A percentile compares a stretch with the other conserved stretches of the same genome.
These are phyloP conservation scores for Neoscelio sp. DNA, from an alignment of 2,888 invertebrate species.

Conservation along the genomic window DNA sequence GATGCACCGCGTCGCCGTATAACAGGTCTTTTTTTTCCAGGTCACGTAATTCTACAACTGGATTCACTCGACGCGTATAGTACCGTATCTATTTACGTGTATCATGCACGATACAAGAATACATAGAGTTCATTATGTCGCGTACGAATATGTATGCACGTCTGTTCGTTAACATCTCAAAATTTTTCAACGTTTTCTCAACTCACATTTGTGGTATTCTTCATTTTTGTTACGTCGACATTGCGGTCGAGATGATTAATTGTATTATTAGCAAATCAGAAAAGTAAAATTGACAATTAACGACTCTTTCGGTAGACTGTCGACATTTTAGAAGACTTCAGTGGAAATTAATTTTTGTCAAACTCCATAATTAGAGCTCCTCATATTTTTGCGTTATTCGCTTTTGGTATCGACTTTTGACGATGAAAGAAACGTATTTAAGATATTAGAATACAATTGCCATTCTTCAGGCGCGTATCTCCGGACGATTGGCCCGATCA, in stretches of 20 bases:
- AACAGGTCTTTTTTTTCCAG: slow-evolving; percentile 60
- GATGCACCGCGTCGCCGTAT: slow-evolving; percentile 55
- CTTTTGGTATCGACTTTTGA: no score
- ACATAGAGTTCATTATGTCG: slow-evolving; percentile 55
- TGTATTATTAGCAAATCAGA: no score
- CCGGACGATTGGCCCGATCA: slow-evolving; percentile 16
- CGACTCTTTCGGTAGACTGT: no score
- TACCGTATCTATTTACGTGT: slow-evolving; percentile 68
- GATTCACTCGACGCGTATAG: slow-evolving; percentile 67
- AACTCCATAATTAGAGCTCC: no score
- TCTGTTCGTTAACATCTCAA: slow-evolving; percentile 39
- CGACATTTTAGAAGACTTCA: no score
- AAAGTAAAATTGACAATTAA: no score
- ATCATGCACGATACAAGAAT: slow-evolving; percentile 57
- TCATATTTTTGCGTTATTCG: no score
- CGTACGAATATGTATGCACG: slow-evolving; percentile 33
- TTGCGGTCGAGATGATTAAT: no score
- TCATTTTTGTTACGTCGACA: no score
- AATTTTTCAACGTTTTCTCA: slow-evolving; percentile 27
- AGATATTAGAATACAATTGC: no score
- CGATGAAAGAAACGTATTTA: no score
- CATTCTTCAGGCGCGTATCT: not conserved
- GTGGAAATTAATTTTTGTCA: no score
- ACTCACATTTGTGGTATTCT: slow-evolving; percentile 10
- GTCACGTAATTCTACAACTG: slow-evolving; percentile 67